Evolutionary conservation across 2,888 invertebrate genomes (phyloP), one percentile per base, ranked within the genome.

Genomic region (Netelia melanura): DNA sequence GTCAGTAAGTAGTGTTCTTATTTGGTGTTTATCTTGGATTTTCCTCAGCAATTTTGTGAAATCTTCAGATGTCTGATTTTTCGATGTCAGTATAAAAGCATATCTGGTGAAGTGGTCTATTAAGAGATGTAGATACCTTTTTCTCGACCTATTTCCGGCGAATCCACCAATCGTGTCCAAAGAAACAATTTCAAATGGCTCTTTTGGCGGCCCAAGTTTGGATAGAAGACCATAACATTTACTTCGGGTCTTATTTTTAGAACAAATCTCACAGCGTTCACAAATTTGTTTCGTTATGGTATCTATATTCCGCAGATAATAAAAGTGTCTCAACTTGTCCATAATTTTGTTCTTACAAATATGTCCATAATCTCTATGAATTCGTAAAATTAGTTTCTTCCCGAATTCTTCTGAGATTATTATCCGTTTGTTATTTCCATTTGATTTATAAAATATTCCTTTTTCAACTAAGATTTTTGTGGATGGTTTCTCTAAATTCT

Each of bases 121-220:
- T 43, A 86, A 61, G n/a, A 87, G 74, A 67, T 88, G 87, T 3
- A 87, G 52, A 30, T 86, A 87, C 79, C 74, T 82, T 83, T 88
- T 88, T 48, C 86, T 77, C 61, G 87, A 87, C 52, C 85, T 83
- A 25, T 81, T 74, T 64, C 86, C 86, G 1, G 76, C 86, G 83
- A 89, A 89, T 56, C 87, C 86, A 43, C 88, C 86, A 54, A 88
- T 81, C 6, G 88, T 84, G 52, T 88, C 86, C 21, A 88, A 71
- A 0, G 88, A 88, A 9, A 88, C 76, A 21, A 88, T 88, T 56
- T 89, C 86, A n/a, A n/a, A n/a, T n/a, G n/a, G n/a, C n/a, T n/a
- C n/a, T n/a, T n/a, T n/a, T n/a, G n/a, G n/a, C n/a, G n/a, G n/a
- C n/a, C n/a, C n/a, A n/a, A n/a, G n/a, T n/a, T n/a, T n/a, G n/a